A percentile compares a stretch with the other conserved stretches of the same genome.
Conservation (phyloP, 35 echinoderm and acorn worm species). For the Holothuria glaberrima region DNA sequence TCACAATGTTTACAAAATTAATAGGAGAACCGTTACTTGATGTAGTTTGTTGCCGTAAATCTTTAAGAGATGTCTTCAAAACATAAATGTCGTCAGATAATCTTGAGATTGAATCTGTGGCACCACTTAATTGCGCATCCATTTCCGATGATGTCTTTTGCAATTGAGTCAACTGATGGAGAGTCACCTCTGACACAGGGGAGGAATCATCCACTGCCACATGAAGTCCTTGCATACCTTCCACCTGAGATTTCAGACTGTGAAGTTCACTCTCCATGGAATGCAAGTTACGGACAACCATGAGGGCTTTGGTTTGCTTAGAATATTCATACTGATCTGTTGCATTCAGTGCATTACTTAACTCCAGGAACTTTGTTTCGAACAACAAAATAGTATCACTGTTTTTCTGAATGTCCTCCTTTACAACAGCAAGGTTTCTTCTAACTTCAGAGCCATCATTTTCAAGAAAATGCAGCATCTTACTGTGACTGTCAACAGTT, state of each 20-base stretch:
- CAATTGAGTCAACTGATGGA: constrained; percentile 3
- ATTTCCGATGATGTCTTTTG: background rate
- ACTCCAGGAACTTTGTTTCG: background rate
- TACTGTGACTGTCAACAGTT: background rate
- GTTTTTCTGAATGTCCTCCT: background rate
- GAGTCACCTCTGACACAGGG: constrained; percentile 1
- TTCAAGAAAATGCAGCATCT: background rate
- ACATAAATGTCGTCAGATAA: background rate
- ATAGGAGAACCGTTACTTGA: constrained; percentile 6
- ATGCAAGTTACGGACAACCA: background rate
- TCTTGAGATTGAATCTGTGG: background rate
- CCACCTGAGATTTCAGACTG: constrained; percentile 3
- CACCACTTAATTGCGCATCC: background rate
- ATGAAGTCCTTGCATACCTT: constrained; percentile 19
- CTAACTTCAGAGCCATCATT: background rate
- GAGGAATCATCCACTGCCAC: background rate
- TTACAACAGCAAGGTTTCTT: background rate
- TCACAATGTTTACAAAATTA: background rate
- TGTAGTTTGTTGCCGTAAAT: background rate
- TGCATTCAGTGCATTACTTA: constrained; percentile 21
- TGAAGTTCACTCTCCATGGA: background rate
- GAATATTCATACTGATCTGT: background rate
- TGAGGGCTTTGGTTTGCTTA: background rate
- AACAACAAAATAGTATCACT: background rate
- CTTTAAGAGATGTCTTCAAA: background rate